A percentile compares a stretch with the other conserved stretches of the same genome.
These are phyloP conservation scores for Horisme vitalbata DNA, from an alignment of 2,888 invertebrate species.

Conservation along the genomic window DNA sequence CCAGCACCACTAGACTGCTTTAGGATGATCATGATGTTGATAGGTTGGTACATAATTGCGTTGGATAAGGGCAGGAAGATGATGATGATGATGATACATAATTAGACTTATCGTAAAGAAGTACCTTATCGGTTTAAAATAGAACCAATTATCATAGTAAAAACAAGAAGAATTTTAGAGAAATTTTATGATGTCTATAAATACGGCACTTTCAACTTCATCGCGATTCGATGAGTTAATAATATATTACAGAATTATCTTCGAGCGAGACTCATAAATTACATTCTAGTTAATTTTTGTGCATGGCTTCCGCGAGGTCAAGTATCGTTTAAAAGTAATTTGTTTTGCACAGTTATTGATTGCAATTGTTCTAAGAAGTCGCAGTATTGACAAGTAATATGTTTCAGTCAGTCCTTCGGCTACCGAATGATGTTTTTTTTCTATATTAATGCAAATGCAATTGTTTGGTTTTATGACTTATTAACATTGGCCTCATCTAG, in stretches of 20 bases:
- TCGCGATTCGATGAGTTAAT: conserved; percentile 60
- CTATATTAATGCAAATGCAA: too few species aligned
- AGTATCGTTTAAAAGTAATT: conserved; percentile 60
- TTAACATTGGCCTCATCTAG: too few species aligned
- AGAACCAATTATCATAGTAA: too few species aligned
- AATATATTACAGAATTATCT: conserved; percentile 65
- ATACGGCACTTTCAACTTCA: conserved; percentile 50
- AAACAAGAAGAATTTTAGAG: too few species aligned
- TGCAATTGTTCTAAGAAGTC: conserved; percentile 41
- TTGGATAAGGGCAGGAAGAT: too few species aligned
- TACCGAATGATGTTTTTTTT: neutral
- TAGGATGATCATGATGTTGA: too few species aligned
- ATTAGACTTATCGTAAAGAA: too few species aligned
- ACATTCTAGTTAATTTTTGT: conserved; percentile 65
- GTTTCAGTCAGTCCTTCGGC: neutral
- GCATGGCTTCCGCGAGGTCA: conserved; percentile 63
- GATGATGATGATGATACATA: too few species aligned
- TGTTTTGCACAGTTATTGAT: conserved; percentile 63
- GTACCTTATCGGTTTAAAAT: too few species aligned
- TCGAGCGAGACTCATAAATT: conserved; percentile 58
- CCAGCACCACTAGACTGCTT: too few species aligned
- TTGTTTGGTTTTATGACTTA: too few species aligned
- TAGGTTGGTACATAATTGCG: too few species aligned
- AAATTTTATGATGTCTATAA: conserved; percentile 25
- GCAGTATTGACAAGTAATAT: conserved; percentile 7